phyloP scores from a whole-genome alignment of 2,888 invertebrate species.

The Heliconius ethilla region DNA sequence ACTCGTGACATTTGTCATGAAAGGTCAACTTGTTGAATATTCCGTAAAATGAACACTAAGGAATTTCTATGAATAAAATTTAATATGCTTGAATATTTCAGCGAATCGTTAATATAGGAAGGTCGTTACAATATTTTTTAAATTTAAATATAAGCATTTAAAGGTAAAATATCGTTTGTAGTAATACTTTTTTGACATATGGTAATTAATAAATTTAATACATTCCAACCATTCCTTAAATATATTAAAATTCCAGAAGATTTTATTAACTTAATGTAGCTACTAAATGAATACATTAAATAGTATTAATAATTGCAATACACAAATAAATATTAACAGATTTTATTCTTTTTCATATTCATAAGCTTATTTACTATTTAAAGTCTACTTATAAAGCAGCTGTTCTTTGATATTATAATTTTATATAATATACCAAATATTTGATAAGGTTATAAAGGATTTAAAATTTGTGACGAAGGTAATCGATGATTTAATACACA shows the following conservation, averaged over 20 bases:
- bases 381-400: background rate
- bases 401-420: conserved; percentile 21
- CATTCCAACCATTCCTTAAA: background rate
- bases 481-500: conserved; percentile 46
- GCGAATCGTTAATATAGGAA: conserved; percentile 5
- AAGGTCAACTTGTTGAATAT: conserved; percentile 42
- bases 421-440: background rate
- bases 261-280: background rate
- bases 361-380: background rate
- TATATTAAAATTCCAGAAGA: background rate
- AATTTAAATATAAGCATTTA: background rate
- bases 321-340: background rate
- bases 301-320: background rate
- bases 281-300: background rate
- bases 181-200: background rate
- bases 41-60: conserved; percentile 11
- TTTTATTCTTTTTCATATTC: background rate
- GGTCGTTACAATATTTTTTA: conserved; percentile 3
- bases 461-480: conserved; percentile 21
- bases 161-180: background rate
- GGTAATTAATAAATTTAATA: background rate
- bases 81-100: conserved; percentile 10
- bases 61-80: conserved; percentile 20
- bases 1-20: conserved; percentile 37
- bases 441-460: background rate